Percentiles rank a stretch among this genome's conserved stretches.
Evolutionary conservation across 2,797 vertebrate species (phyloP).

Genomic region (Acanthurus lineatus): DNA sequence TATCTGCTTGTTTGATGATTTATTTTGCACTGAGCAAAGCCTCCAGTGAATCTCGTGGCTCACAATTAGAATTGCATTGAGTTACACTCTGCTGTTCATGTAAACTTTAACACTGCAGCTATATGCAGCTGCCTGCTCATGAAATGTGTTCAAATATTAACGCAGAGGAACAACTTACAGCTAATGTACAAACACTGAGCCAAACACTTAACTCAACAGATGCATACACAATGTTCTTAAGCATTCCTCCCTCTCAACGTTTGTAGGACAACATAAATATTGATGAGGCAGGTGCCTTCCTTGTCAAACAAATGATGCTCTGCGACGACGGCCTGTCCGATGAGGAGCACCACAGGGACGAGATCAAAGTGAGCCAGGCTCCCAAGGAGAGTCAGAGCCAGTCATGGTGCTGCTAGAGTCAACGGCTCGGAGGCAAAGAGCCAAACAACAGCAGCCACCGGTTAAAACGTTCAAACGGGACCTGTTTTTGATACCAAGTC

Average conservation of each 20-base stretch:
- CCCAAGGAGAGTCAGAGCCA: slow-evolving; percentile 37
- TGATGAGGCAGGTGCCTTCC: slow-evolving; percentile 88
- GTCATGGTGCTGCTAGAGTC: slow-evolving; percentile 55
- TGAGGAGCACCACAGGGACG: slow-evolving; percentile 55
- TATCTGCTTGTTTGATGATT: not conserved
- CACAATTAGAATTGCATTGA: slow-evolving; percentile 8
- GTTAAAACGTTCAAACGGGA: slow-evolving; percentile 22
- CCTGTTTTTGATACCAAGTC: slow-evolving; percentile 16
- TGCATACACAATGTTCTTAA: slow-evolving; percentile 49
- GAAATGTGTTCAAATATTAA: slow-evolving; percentile 67
- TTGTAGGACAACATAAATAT: slow-evolving; percentile 87
- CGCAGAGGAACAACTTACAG: not conserved
- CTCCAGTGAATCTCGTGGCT: not conserved
- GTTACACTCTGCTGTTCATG: not conserved
- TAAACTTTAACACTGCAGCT: slow-evolving; percentile 41
- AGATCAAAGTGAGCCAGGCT: slow-evolving; percentile 57
- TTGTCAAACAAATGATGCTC: slow-evolving; percentile 89
- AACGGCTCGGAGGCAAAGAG: slow-evolving; percentile 26
- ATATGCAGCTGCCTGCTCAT: slow-evolving; percentile 21
- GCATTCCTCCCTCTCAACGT: slow-evolving; percentile 19
- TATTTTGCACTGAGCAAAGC: slow-evolving; percentile 1
- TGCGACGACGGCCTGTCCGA: slow-evolving; percentile 80
- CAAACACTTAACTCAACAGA: slow-evolving; percentile 22
- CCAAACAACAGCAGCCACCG: slow-evolving; percentile 28
- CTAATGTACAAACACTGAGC: slow-evolving; percentile 6